phyloP scores from a whole-genome alignment of 2,797 vertebrate species.

The Selene dorsalis region DNA sequence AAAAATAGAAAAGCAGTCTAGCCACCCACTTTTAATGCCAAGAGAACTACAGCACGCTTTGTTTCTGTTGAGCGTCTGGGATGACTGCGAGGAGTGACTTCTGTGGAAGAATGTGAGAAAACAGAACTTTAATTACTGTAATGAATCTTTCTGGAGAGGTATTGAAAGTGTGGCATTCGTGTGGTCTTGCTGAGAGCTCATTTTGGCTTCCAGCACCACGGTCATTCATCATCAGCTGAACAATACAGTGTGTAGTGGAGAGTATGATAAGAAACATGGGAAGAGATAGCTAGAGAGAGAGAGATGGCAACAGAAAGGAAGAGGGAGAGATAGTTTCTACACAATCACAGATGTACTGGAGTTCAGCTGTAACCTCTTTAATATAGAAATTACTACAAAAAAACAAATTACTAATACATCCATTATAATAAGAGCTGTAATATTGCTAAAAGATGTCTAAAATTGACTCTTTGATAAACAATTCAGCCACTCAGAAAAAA shows the following conservation, averaged over 20 bases:
- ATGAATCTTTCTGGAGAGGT: slow-evolving; percentile 85
- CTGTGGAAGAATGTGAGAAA: slow-evolving; percentile 72
- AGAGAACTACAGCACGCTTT: slow-evolving; percentile 40
- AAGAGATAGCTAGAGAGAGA: slow-evolving; percentile 24
- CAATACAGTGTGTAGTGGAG: slow-evolving; percentile 68
- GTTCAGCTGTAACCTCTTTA: slow-evolving; percentile 14
- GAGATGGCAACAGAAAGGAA: slow-evolving; percentile 30
- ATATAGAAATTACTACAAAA: not conserved
- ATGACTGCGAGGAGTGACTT: slow-evolving; percentile 63
- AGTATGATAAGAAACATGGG: slow-evolving; percentile 70
- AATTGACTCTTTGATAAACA: slow-evolving; percentile 37
- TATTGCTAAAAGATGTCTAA: slow-evolving; percentile 1
- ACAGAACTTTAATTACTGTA: slow-evolving; percentile 83
- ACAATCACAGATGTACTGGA: slow-evolving; percentile 34
- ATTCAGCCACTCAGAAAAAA: slow-evolving; percentile 35
- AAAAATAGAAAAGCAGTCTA: slow-evolving; percentile 78
- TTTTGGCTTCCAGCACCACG: slow-evolving; percentile 66
- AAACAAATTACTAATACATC: slow-evolving; percentile 4
- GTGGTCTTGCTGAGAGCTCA: slow-evolving; percentile 75
- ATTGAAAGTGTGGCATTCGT: slow-evolving; percentile 78
- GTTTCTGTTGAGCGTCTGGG: slow-evolving; percentile 57
- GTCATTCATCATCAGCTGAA: slow-evolving; percentile 79
- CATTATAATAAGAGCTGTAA: not conserved
- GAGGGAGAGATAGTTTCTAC: slow-evolving; percentile 25
- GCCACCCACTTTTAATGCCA: slow-evolving; percentile 67